Evolutionary conservation across 2,113 vertebrate species (phyloP), one percentile per base, ranked within the genome.

Genomic region (Phylloscopus trochiloides): DNA sequence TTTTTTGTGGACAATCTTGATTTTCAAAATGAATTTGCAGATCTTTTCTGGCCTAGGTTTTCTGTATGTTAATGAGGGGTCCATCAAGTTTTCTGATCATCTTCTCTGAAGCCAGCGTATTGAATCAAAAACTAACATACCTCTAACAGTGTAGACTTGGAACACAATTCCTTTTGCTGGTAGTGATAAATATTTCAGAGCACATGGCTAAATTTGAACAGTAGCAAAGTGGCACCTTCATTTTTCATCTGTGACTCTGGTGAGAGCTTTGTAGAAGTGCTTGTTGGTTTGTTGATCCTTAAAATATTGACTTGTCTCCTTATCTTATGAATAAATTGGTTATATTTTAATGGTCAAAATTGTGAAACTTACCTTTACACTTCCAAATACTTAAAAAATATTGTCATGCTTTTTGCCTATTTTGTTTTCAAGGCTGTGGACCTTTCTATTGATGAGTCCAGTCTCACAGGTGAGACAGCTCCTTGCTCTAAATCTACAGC

Each of bases 401-500:
- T n/a, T 74, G 17, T 57, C 12, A 6, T 67, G 14, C 9, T 58
- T 94, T 83, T 63, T 78, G 18, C 9, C 2, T 58, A 2, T 93
- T 91, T 76, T 83, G 38, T 97, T 90, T 90, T 63, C 58, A 40
- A 99, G 99, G 98, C 99, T 10, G 95, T 98, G 57, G 99, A 99
- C 96, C 98, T 99, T 78, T 98, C 98, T 28, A 96, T 99, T 92
- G 99, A 99, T 47, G 99, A 99, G 97, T 99, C 99, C 80, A 99
- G 99, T 86, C 97, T 99, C 88, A 99, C 99, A 2, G 99, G 99
- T 34, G 99, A 99, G 97, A 99, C 99, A 20, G 97, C 98, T 47
- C 99, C 99, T 63, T 99, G 98, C 88, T 96, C 99, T 85, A 99
- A 99, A 90, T 98, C 98, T 80, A 99, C 98, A 24, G 70, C 97